A percentile compares a stretch with the other conserved stretches of the same genome.
phyloP scores from a whole-genome alignment of 2,113 vertebrate genomes.

The Galbula dea region DNA sequence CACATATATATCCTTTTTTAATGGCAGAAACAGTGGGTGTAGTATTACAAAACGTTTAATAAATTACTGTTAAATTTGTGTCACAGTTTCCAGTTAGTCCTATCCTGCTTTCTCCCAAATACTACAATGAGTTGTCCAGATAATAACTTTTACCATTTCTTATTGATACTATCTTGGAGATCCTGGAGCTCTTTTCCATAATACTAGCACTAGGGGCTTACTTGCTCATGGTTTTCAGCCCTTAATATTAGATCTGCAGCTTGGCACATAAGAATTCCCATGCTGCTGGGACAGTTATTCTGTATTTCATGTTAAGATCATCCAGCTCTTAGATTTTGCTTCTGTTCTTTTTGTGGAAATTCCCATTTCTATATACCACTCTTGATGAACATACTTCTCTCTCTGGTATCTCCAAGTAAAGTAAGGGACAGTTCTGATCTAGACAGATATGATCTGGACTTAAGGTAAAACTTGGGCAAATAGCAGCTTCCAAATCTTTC shows the following conservation, averaged over 20 bases:
- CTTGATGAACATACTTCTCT: background rate
- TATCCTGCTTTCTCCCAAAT: background rate
- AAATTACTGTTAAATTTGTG: background rate
- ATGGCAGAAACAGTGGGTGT: background rate
- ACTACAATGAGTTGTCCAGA: background rate
- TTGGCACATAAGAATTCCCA: background rate
- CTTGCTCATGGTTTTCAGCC: background rate
- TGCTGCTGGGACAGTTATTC: background rate
- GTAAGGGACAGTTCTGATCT: background rate
- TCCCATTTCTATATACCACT: background rate
- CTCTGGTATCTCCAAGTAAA: background rate
- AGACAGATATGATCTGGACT: background rate
- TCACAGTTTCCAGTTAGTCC: background rate
- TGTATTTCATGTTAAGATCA: background rate
- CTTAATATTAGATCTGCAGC: background rate
- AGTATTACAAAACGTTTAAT: background rate
- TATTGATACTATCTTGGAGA: rapidly evolving
- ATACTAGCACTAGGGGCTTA: background rate
- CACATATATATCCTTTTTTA: no score
- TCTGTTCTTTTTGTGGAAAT: background rate
- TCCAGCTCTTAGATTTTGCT: background rate
- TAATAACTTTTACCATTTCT: background rate
- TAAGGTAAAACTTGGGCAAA: background rate
- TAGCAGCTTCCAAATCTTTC: background rate
- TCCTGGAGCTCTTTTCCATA: background rate